Base-by-base conservation (phyloP, 2,113 vertebrate genomes). In the Miniopterus natalensis region DNA sequence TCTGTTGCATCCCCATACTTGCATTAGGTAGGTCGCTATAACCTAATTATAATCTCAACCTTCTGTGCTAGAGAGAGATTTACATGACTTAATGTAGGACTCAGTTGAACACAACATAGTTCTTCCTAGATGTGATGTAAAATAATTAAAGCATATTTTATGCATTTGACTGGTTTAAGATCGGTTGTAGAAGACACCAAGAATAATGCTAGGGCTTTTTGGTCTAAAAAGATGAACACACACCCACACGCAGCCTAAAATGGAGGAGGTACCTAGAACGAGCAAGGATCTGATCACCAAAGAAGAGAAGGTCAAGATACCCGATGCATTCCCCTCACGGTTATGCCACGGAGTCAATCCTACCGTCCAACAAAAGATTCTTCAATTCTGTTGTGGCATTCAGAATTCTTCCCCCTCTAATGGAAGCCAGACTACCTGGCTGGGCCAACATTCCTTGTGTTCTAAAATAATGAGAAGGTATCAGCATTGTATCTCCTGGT, bases 71-170 rank as follows among this genome's bases (percentile, higher is more conserved):
- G 18, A 90, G 31, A 92, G 55, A 49, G 25, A 42, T 77, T 59
- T 84, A 36, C 6, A 31, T 70, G 36, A 90, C 14, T 70, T 84
- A 75, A 8, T 66, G 1, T 81, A 75, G 13, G 20, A 77, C 47
- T 84, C 57, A 94, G 0, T 0, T 83, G 49, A 89, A 59, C 13
- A 27, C n/a, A 65, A 8, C n/a, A 12, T 36, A 27, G 6, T 75
- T 86, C 20, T 79, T 65, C n/a, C 7, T 47, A 49, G 40, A 81
- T 15, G 6, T 68, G 3, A 11, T 51, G 1, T 45, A 84, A 59
- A 57, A 23, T 79, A 57, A 75, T 86, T 85, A 51, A 95, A 65
- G 4, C 6, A 5, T 91, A 83, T 89, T 95, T 92, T 85, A 40
- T 79, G 4, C 40, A 40, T 93, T 74, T 83, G 9, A 47, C 42